phyloP scores from a whole-genome alignment of 2,888 invertebrate genomes.

The Abrostola triplasia region DNA sequence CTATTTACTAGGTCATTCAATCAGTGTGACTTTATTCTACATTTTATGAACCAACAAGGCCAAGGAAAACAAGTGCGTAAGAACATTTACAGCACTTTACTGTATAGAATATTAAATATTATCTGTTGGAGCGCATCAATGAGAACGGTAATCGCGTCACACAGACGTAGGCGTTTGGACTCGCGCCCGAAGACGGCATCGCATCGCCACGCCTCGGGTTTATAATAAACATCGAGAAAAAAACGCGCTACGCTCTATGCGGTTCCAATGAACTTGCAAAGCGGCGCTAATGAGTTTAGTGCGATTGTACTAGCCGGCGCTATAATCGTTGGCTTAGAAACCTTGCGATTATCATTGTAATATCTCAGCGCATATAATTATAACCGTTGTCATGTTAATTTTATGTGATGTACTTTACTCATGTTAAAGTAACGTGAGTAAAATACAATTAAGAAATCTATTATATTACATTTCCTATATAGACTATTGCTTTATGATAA shows the following conservation, averaged over 20 bases:
- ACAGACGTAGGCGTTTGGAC: slow-evolving; percentile 69
- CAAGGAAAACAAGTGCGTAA: slow-evolving; percentile 17
- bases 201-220: slow-evolving; percentile 65
- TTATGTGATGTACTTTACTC: slow-evolving; percentile 8
- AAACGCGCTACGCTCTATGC: slow-evolving; percentile 27
- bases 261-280: slow-evolving; percentile 56
- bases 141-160: slow-evolving; percentile 50
- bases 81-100: slow-evolving; percentile 30
- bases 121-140: slow-evolving; percentile 51
- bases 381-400: slow-evolving; percentile 24
- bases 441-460: no score
- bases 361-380: slow-evolving; percentile 12
- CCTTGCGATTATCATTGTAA: slow-evolving; percentile 30
- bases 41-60: slow-evolving; percentile 10
- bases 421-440: no score
- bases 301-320: slow-evolving; percentile 12
- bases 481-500: no score
- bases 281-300: slow-evolving; percentile 35
- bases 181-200: slow-evolving; percentile 65
- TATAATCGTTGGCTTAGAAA: slow-evolving; percentile 25
- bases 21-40: background rate
- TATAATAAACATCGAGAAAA: slow-evolving; percentile 66
- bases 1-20: no score
- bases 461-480: no score
- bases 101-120: slow-evolving; percentile 41